These are phyloP conservation scores for Reticulitermes speratus DNA, from an alignment of 1,140 invertebrate species.

Conservation along the genomic window DNA sequence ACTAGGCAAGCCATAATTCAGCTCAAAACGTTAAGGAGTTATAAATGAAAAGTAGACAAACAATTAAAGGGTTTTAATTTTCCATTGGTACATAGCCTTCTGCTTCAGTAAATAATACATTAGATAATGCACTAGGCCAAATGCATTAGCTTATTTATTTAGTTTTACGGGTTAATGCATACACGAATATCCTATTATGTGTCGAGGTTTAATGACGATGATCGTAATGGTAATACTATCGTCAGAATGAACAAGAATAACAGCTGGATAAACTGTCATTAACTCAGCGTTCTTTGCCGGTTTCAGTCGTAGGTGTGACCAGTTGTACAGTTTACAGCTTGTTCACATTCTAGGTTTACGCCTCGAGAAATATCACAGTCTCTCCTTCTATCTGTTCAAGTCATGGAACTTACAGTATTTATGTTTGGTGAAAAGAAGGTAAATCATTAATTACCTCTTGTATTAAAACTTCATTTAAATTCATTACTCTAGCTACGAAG, in stretches of 20 bases:
- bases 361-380: neutral
- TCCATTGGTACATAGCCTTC: too few species aligned
- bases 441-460: conserved; percentile 1
- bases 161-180: too few species aligned
- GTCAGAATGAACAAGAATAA: neutral
- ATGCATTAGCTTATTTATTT: too few species aligned
- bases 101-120: too few species aligned
- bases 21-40: too few species aligned
- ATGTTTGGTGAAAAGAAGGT: neutral
- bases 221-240: neutral
- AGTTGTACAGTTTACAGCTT: neutral
- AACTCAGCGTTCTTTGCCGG: neutral
- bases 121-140: too few species aligned
- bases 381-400: neutral
- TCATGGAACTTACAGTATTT: neutral
- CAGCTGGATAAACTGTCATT: neutral
- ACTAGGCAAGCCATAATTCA: too few species aligned
- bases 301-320: neutral
- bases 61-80: too few species aligned
- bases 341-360: neutral
- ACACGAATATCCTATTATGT: neutral
- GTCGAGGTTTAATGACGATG: neutral
- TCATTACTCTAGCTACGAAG: neutral
- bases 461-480: neutral
- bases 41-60: too few species aligned